Evolutionary conservation across 2,797 vertebrate genomes (phyloP), one percentile per base, ranked within the genome.

Genomic region (Bovichtus diacanthus): DNA sequence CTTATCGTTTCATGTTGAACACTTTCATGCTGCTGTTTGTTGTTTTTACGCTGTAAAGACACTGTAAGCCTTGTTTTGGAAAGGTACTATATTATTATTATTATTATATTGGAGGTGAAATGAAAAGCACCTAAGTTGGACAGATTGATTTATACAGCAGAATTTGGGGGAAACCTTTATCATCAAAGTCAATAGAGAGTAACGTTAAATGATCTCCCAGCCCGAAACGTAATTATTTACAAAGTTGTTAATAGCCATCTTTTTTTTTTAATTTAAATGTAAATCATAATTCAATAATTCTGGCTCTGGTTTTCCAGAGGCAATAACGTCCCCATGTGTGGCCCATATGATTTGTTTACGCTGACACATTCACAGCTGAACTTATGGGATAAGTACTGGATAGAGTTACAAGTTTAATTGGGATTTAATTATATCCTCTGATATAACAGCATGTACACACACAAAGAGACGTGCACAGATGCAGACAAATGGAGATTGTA

Each of bases 201-300:
- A 39, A 71, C 51, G 60, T 71, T 73, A 5, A 81, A 66, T 81
- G 58, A 80, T 74, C 29, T 50, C 19, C 5, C 19, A 62, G 29
- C 77, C 5, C 0, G 9, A 34, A 50, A 59, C 51, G 23, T 11
- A 47, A 60, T 82, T 34, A 62, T 73, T 61, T 15, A 39, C 29
- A 47, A 61, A 60, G 29, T 39, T 43, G 29, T 55, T 65, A 62
- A 53, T 29, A 27, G 15, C 31, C 13, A 6, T 70, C 63, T 78
- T 69, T 64, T 61, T 64, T 74, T 39, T 34, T 34, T 27, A 27
- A 59, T 74, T 38, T 65, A 79, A 74, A 80, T 76, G n/a, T 44
- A 5, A n/a, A 70, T 78, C 41, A 78, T 41, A 63, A 81, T 65
- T 78, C 21, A 73, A 16, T 51, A 41, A 50, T 9, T 13, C 38